A percentile compares a stretch with the other conserved stretches of the same genome.
These are phyloP conservation scores for Capromys pilorides DNA, from an alignment of 2,797 vertebrate species.

Conservation along the genomic window DNA sequence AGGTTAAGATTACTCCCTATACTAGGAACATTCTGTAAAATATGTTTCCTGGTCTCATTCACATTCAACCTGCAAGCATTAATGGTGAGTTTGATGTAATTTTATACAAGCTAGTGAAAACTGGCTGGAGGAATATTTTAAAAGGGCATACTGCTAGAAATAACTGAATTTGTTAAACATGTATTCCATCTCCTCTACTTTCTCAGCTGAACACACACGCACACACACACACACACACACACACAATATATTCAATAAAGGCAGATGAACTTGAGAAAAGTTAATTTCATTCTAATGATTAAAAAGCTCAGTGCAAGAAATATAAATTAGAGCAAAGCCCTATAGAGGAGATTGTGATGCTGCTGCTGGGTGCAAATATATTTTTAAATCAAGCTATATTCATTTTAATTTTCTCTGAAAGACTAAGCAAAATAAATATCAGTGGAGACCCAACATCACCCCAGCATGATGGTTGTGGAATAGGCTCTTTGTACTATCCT, in stretches of 20 bases:
- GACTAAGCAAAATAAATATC: not conserved
- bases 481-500: not conserved
- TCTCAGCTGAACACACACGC: not conserved
- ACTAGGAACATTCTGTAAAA: not conserved
- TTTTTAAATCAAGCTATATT: slow-evolving; percentile 42
- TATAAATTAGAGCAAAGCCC: not conserved
- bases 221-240: not conserved
- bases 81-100: not conserved
- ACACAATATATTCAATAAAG: not conserved
- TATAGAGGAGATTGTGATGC: not conserved
- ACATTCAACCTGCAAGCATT: slow-evolving; percentile 7
- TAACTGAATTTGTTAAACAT: slow-evolving; percentile 51
- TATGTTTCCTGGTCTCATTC: slow-evolving; percentile 23
- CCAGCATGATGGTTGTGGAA: not conserved
- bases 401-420: not conserved
- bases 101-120: slow-evolving; percentile 47
- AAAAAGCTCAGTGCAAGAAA: not conserved
- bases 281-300: not conserved
- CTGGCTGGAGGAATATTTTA: slow-evolving; percentile 48
- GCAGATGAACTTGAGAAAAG: not conserved
- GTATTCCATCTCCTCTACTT: not conserved
- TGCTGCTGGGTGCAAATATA: not conserved
- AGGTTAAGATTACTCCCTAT: not conserved
- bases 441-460: not conserved
- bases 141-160: slow-evolving; percentile 55